Conservation (phyloP, 2,888 invertebrate species). For the Conus canariensis region DNA sequence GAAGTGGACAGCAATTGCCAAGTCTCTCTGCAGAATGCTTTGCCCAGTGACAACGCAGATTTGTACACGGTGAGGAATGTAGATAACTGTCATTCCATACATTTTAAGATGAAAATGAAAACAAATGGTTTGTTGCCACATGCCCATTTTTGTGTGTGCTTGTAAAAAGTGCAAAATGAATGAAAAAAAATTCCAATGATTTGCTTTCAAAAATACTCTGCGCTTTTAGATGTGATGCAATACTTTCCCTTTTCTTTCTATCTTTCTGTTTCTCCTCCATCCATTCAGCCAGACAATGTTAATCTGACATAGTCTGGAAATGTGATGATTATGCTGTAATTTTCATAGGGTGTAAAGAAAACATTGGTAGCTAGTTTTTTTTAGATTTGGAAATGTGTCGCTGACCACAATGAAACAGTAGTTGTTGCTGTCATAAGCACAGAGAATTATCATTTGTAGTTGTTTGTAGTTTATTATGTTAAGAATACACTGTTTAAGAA, state of each 20-base stretch:
- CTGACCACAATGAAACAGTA: too few relatives aligned
- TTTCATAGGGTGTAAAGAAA: too few relatives aligned
- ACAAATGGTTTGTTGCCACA: not conserved
- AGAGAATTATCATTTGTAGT: too few relatives aligned
- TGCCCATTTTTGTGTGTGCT: not conserved
- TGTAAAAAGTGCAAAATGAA: not conserved
- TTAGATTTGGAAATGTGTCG: too few relatives aligned
- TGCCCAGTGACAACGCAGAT: constrained; percentile 57
- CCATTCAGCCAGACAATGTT: not conserved
- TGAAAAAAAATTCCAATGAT: too few relatives aligned
- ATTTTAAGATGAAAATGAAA: not conserved
- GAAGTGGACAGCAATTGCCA: constrained; percentile 63
- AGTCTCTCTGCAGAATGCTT: constrained; percentile 59
- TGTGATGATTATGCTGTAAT: not conserved
- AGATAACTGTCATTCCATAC: too few relatives aligned
- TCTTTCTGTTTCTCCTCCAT: too few relatives aligned
- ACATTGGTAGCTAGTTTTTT: too few relatives aligned
- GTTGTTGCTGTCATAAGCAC: too few relatives aligned
- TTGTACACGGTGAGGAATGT: constrained; percentile 59
- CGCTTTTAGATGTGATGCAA: not conserved
- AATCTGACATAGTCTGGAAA: not conserved
- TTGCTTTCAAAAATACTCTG: too few relatives aligned
- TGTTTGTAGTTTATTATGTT: too few relatives aligned
- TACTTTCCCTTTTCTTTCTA: not conserved
- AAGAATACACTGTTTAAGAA: too few relatives aligned